phyloP scores from a whole-genome alignment of 2,888 invertebrate species.

The Spatulosminthurus flaviceps region DNA sequence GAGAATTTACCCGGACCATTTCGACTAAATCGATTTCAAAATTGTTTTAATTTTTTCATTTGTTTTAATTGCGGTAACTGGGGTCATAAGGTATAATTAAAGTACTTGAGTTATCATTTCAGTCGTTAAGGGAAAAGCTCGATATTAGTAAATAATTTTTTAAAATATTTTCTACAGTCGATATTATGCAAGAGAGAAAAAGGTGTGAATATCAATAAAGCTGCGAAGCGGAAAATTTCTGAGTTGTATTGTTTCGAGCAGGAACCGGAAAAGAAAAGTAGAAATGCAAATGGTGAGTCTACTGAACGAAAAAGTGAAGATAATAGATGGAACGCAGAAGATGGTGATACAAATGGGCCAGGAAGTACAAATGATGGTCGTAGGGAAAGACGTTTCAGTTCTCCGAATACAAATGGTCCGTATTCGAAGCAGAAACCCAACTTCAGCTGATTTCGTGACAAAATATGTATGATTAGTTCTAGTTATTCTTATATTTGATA shows the following conservation, averaged over 20 bases:
- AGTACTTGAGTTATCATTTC: neutral
- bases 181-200: slow-evolving; percentile 16
- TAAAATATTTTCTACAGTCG: neutral
- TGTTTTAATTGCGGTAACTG: slow-evolving; percentile 38
- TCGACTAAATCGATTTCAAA: slow-evolving; percentile 37
- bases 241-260: slow-evolving; percentile 13
- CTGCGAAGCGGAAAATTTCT: slow-evolving; percentile 16
- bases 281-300: neutral
- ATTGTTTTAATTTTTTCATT: slow-evolving; percentile 39
- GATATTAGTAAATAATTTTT: neutral
- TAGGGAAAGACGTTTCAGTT: too few relatives aligned
- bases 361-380: too few relatives aligned
- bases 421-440: too few relatives aligned
- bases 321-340: too few relatives aligned
- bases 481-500: too few relatives aligned
- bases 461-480: too few relatives aligned
- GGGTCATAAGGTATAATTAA: slow-evolving; percentile 38
- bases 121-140: neutral
- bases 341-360: too few relatives aligned
- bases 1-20: slow-evolving; percentile 21
- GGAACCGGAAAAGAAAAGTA: neutral
- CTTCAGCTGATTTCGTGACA: too few relatives aligned
- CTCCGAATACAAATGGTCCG: too few relatives aligned
- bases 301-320: neutral
- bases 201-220: neutral